Conservation (phyloP, 1,140 invertebrate genomes). For the Cyclina sinensis region DNA sequence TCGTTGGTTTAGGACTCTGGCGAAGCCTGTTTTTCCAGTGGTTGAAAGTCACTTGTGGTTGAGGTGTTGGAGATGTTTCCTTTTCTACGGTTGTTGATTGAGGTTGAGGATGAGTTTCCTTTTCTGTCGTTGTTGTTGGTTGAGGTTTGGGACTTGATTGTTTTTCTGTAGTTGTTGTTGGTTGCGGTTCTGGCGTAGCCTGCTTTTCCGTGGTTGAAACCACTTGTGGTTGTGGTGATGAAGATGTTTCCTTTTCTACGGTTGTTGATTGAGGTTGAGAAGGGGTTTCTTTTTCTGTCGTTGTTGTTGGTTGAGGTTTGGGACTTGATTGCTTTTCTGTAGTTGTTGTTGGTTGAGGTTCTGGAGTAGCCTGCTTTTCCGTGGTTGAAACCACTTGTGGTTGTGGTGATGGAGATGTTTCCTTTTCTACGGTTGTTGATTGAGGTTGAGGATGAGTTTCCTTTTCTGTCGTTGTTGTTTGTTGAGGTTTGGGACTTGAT, state of each 20-base stretch:
- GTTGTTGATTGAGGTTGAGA: background rate
- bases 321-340: background rate
- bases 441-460: background rate
- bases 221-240: background rate
- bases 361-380: background rate
- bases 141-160: background rate
- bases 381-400: background rate
- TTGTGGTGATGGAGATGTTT: no score
- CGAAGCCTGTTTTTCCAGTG: background rate
- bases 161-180: background rate
- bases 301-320: background rate
- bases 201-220: background rate
- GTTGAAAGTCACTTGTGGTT: background rate
- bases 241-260: background rate
- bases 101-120: background rate
- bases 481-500: background rate
- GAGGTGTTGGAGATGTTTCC: background rate
- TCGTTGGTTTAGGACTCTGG: background rate
- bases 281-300: background rate
- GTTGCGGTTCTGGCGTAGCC: background rate
- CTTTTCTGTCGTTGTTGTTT: no score
- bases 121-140: slow-evolving; percentile 4
- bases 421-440: background rate
- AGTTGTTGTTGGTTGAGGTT: background rate
- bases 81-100: background rate